A percentile compares a stretch with the other conserved stretches of the same genome.
phyloP scores from a whole-genome alignment of 1,140 invertebrate genomes.

The Gonatopus flavifemur region DNA sequence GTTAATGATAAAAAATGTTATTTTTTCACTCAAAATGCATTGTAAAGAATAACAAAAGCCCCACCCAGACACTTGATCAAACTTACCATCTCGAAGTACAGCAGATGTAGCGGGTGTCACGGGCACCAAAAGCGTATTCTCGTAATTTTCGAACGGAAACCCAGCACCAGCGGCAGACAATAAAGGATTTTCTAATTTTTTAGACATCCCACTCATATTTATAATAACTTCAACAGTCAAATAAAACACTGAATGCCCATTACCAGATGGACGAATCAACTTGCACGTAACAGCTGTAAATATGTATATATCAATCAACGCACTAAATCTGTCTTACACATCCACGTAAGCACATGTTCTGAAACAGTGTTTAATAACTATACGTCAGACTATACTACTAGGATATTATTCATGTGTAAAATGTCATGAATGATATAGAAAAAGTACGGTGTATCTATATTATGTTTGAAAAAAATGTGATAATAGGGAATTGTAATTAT shows the following conservation, averaged over 20 bases:
- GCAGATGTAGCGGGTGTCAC: constrained; percentile 49
- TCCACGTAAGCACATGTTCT: constrained; percentile 30
- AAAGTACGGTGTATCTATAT: too few relatives aligned
- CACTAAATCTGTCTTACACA: background rate
- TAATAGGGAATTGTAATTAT: too few relatives aligned
- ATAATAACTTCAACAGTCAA: constrained; percentile 18
- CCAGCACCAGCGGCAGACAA: constrained; percentile 51
- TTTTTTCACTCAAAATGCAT: background rate
- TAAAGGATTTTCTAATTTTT: constrained; percentile 52
- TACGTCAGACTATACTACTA: too few relatives aligned
- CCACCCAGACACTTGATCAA: constrained; percentile 28
- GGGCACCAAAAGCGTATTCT: constrained; percentile 49
- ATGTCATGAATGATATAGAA: too few relatives aligned
- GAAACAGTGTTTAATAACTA: too few relatives aligned
- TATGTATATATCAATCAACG: background rate
- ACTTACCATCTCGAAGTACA: constrained; percentile 50
- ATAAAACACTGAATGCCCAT: constrained; percentile 34
- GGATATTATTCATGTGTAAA: too few relatives aligned
- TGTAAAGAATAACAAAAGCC: too few relatives aligned
- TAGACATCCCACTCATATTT: constrained; percentile 42
- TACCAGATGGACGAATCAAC: constrained; percentile 14
- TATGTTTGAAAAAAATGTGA: too few relatives aligned
- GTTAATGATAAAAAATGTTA: constrained; percentile 4
- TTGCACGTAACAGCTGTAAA: background rate
- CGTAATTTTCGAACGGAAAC: constrained; percentile 49